Evolutionary conservation across 2,797 vertebrate genomes (phyloP).

Genomic region (Vultur gryphus): DNA sequence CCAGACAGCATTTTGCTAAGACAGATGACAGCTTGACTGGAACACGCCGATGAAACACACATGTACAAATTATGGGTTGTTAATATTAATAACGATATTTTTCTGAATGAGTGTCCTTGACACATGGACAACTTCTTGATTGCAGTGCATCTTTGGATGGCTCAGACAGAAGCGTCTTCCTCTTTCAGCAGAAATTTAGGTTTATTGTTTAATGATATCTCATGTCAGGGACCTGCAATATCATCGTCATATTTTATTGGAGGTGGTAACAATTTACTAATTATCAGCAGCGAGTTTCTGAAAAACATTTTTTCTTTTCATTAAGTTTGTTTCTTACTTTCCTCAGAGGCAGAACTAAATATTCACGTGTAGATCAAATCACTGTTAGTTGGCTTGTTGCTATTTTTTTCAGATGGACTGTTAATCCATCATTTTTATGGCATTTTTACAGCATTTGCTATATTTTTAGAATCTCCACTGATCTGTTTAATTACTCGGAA

Average conservation of each 20-base stretch:
- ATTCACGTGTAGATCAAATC: slow-evolving; percentile 45
- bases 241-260: slow-evolving; percentile 8
- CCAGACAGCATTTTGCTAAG: not conserved
- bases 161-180: not conserved
- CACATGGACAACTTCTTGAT: not conserved
- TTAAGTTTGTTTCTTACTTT: slow-evolving; percentile 34
- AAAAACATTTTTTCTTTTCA: slow-evolving; percentile 55
- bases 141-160: not conserved
- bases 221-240: not conserved
- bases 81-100: not conserved
- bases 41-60: not conserved
- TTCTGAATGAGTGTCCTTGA: not conserved
- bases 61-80: not conserved
- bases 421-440: slow-evolving; percentile 6
- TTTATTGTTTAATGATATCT: not conserved
- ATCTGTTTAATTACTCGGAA: slow-evolving; percentile 4
- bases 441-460: slow-evolving; percentile 4
- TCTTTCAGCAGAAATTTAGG: not conserved
- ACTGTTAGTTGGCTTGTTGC: slow-evolving; percentile 23
- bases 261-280: slow-evolving; percentile 37
- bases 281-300: slow-evolving; percentile 30
- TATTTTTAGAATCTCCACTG: not conserved
- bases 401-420: not conserved
- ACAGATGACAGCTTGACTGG: not conserved
- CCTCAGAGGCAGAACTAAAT: slow-evolving; percentile 46